Evolutionary conservation across 2,888 invertebrate species (phyloP).

Genomic region (Limnephilus rhombicus): DNA sequence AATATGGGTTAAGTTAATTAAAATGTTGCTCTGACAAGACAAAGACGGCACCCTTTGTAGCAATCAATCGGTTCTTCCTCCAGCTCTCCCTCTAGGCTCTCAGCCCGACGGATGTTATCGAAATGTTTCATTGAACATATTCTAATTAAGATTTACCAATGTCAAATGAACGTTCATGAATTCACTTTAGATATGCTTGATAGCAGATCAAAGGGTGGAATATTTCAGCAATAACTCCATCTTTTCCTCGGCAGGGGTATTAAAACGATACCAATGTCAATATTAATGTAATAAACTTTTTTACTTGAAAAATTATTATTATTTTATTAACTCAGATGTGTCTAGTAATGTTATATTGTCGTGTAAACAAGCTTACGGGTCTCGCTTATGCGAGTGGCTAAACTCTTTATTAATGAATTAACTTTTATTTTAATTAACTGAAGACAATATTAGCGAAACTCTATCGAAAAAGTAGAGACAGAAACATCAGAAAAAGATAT

Average conservation of each 20-base stretch:
- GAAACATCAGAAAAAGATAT: too few relatives aligned
- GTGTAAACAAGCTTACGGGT: too few relatives aligned
- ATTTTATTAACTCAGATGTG: too few relatives aligned
- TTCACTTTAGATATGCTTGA: constrained; percentile 59
- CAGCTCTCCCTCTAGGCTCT: neutral
- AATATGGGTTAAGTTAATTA: neutral
- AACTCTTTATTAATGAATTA: too few relatives aligned
- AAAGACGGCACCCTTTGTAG: neutral
- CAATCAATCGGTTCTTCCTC: neutral
- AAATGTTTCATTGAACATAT: constrained; percentile 25
- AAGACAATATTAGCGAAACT: too few relatives aligned
- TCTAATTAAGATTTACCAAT: constrained; percentile 42
- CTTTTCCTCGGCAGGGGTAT: constrained; percentile 49
- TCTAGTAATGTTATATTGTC: too few relatives aligned
- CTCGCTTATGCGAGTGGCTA: too few relatives aligned
- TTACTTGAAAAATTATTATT: too few relatives aligned
- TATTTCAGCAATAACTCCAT: constrained; percentile 62
- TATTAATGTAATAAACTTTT: too few relatives aligned
- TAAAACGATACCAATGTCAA: neutral
- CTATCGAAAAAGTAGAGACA: too few relatives aligned
- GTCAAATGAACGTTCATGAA: constrained; percentile 63
- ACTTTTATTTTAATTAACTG: too few relatives aligned
- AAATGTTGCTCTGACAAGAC: neutral
- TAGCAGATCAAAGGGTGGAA: constrained; percentile 62
- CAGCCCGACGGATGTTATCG: neutral